Evolutionary conservation across 2,113 vertebrate species (phyloP).

Genomic region (Marmota flaviventris): DNA sequence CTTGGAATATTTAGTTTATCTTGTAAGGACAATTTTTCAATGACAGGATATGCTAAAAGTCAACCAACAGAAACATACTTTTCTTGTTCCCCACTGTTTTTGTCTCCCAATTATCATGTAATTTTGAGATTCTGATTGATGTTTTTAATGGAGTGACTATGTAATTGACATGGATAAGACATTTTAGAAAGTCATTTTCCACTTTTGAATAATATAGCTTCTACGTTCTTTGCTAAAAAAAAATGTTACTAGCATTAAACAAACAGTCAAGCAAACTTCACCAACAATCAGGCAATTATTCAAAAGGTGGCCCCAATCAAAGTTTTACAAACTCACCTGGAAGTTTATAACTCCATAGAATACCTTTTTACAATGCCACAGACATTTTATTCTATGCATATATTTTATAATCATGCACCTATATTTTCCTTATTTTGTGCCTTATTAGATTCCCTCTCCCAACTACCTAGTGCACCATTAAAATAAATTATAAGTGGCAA

Average conservation of each 20-base stretch:
- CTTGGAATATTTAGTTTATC: background rate
- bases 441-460: background rate
- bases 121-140: background rate
- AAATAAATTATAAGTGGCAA: background rate
- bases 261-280: background rate
- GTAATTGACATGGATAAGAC: slow-evolving; percentile 56
- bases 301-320: background rate
- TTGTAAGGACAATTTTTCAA: background rate
- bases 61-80: background rate
- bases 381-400: background rate
- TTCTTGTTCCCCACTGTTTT: background rate
- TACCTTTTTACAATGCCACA: background rate
- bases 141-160: background rate
- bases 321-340: background rate
- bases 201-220: background rate
- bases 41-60: background rate
- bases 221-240: slow-evolving; percentile 18
- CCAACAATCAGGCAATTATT: background rate
- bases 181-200: slow-evolving; percentile 43
- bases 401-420: background rate
- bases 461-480: background rate
- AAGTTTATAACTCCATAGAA: background rate
- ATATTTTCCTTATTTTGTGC: background rate
- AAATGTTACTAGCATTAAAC: background rate
- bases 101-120: background rate